Evolutionary conservation across 2,888 invertebrate genomes (phyloP).

Genomic region (Eristalis intricaria): DNA sequence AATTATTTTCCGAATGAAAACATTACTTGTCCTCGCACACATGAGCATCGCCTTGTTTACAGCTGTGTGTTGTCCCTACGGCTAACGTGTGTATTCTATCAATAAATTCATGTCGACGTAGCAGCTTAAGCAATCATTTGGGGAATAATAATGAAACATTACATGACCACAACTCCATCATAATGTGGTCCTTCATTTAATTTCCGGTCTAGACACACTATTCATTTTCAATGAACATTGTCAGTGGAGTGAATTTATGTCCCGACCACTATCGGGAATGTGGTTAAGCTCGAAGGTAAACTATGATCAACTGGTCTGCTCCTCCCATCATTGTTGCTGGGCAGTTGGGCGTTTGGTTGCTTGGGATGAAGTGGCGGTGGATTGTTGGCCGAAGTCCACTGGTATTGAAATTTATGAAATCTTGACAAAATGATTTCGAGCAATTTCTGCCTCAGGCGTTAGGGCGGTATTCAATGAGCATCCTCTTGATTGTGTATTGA

Average conservation of each 20-base stretch:
- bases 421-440: background rate
- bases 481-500: background rate
- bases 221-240: slow-evolving; percentile 41
- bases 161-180: slow-evolving; percentile 26
- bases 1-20: slow-evolving; percentile 24
- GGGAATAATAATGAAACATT: slow-evolving; percentile 40
- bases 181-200: slow-evolving; percentile 56
- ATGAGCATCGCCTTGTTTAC: background rate
- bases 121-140: slow-evolving; percentile 37
- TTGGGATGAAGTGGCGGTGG: background rate
- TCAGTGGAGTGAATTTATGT: slow-evolving; percentile 51
- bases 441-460: background rate
- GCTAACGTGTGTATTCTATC: slow-evolving; percentile 14
- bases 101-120: slow-evolving; percentile 39
- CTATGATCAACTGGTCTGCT: slow-evolving; percentile 1
- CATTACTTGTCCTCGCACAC: slow-evolving; percentile 5
- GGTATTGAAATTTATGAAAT: slow-evolving; percentile 1
- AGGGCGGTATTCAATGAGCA: background rate
- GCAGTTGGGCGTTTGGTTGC: background rate
- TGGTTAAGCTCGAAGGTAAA: background rate
- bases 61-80: background rate
- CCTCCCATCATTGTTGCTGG: background rate
- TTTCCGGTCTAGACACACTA: slow-evolving; percentile 60
- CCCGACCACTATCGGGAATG: slow-evolving; percentile 21
- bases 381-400: background rate